Conservation (phyloP, 1,140 invertebrate species). For the Cherax quadricarinatus region DNA sequence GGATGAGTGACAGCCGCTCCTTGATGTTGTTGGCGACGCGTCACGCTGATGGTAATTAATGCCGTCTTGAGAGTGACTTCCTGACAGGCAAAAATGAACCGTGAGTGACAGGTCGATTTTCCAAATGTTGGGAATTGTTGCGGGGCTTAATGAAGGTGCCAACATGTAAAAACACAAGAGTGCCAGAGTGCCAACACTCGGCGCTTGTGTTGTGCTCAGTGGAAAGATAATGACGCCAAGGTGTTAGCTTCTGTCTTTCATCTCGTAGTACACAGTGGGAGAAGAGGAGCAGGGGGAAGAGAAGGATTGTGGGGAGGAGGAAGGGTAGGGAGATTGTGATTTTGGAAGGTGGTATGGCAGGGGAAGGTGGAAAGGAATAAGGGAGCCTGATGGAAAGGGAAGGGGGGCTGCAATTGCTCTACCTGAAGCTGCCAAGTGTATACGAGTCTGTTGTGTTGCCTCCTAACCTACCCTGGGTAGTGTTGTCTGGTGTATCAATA, state of each 20-base stretch:
- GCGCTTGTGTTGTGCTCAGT: neutral
- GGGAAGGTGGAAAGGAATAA: too few relatives aligned
- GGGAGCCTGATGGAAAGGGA: too few relatives aligned
- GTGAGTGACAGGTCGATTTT: conserved; percentile 58
- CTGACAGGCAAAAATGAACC: conserved; percentile 44
- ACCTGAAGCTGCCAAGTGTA: too few relatives aligned
- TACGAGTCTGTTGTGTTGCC: too few relatives aligned
- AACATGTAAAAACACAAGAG: conserved; percentile 13
- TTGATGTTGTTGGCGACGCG: conserved; percentile 25
- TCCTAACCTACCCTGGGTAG: too few relatives aligned
- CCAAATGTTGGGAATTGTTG: conserved; percentile 33
- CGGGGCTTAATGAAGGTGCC: conserved; percentile 52
- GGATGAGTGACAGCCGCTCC: conserved; percentile 31
- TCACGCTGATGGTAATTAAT: conserved; percentile 47
- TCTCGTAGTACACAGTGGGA: too few relatives aligned
- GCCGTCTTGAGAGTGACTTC: conserved; percentile 18
- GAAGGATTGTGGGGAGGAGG: neutral
- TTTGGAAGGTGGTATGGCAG: too few relatives aligned
- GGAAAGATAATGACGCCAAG: neutral
- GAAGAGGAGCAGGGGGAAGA: neutral
- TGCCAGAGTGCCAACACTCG: neutral
- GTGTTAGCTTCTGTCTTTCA: neutral
- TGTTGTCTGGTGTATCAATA: too few relatives aligned
- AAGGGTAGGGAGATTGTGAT: neutral
- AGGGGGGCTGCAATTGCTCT: too few relatives aligned